Percentiles rank a stretch among this genome's conserved stretches.
Conservation (phyloP, 2,888 invertebrate species). For the Fragum fragum region DNA sequence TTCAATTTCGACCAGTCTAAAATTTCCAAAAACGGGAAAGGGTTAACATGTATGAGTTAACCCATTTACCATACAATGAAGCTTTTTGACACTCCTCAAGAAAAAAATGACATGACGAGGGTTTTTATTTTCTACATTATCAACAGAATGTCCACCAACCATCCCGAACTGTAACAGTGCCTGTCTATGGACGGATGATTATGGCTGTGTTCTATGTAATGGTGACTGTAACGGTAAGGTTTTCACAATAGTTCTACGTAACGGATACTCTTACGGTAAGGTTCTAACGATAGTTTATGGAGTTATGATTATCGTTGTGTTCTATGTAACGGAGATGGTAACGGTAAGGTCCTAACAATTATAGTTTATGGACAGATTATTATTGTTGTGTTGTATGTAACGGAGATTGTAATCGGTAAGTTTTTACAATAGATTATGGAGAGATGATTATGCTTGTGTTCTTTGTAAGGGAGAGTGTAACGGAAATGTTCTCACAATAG, state of each 20-base stretch:
- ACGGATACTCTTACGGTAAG: not conserved
- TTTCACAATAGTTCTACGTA: too few species aligned
- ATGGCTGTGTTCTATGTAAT: conserved; percentile 41
- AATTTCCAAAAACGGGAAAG: too few species aligned
- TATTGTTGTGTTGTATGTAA: conserved; percentile 36
- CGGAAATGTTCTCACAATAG: conserved; percentile 26
- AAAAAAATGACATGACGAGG: too few species aligned
- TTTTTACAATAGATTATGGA: conserved; percentile 10
- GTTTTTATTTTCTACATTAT: too few species aligned
- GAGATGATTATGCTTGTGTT: conserved; percentile 31
- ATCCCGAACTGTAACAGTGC: conserved; percentile 34
- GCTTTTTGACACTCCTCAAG: too few species aligned
- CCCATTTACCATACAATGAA: too few species aligned
- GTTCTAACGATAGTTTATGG: conserved; percentile 13
- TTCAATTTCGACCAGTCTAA: too few species aligned
- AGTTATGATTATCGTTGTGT: conserved; percentile 31
- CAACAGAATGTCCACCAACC: conserved; percentile 42
- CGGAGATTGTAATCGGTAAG: conserved; percentile 37
- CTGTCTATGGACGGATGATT: conserved; percentile 36
- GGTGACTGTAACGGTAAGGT: conserved; percentile 46
- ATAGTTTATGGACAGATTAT: conserved; percentile 28
- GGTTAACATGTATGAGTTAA: too few species aligned
- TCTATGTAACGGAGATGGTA: conserved; percentile 33
- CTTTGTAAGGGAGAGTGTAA: conserved; percentile 37
- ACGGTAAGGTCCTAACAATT: conserved; percentile 26